These are phyloP conservation scores for Harpalus rubripes DNA, from an alignment of 2,888 invertebrate genomes.

Conservation along the genomic window DNA sequence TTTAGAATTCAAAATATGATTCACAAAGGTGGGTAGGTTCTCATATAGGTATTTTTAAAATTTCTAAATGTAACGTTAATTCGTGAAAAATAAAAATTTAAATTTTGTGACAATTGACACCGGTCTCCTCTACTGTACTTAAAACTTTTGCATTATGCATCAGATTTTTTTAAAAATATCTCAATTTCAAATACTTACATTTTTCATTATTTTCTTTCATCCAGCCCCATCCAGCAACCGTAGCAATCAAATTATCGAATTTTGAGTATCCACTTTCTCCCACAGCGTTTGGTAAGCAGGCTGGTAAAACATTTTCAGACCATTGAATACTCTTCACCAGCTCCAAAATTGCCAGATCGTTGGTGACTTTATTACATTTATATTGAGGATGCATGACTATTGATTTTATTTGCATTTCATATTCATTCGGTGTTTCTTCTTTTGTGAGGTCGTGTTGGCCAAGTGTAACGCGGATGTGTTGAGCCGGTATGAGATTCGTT, in stretches of 20 bases:
- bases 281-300: constrained; percentile 84
- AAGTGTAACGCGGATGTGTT: constrained; percentile 84
- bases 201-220: constrained; percentile 85
- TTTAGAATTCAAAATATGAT: too few species aligned
- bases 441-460: constrained; percentile 86
- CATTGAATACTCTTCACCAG: constrained; percentile 83
- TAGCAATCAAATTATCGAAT: constrained; percentile 81
- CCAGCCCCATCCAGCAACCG: constrained; percentile 94
- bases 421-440: constrained; percentile 78
- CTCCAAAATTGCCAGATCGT: constrained; percentile 88
- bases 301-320: constrained; percentile 86
- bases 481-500: constrained; percentile 81
- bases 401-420: constrained; percentile 77
- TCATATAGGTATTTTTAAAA: too few species aligned
- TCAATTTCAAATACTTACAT: constrained; percentile 76
- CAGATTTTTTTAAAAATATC: too few species aligned
- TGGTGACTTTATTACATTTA: constrained; percentile 81
- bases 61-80: too few species aligned
- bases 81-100: too few species aligned
- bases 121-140: too few species aligned
- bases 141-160: too few species aligned
- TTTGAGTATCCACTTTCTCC: constrained; percentile 77
- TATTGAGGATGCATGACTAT: constrained; percentile 88
- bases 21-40: too few species aligned
- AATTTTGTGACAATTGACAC: too few species aligned